Base-by-base conservation (phyloP, 2,888 invertebrate genomes). In the Melinaea menophilus region DNA sequence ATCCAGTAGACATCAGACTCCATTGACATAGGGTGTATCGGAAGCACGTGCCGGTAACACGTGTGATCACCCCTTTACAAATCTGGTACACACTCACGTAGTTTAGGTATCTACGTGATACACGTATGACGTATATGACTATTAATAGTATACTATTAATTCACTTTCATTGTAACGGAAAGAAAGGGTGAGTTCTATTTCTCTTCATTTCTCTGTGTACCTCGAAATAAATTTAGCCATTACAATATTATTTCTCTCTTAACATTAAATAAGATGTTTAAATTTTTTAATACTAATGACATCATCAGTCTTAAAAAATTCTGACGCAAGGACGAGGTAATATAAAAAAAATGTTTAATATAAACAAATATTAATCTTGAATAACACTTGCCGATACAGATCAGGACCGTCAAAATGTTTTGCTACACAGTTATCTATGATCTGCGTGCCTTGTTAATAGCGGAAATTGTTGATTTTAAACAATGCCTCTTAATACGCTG, bases 321-420 rank as follows among this genome's bases (percentile, higher is more conserved):
- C 9, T 22, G 22, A 41, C 7, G 41, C 5, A 41, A 9, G 9
- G 1, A 41, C 22, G 3, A 31, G 11, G 31, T 9, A 51, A 31
- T 51, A 1, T 12, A 51, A 31, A 31, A 22, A 22, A 51, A 51
- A 1, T 0, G 9, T 5, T 31, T 11, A 51, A 51, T n/a, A 51
- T 51, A 51, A 31, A 31, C 7, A n/a, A 31, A 51, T 51, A 51
- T 51, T 22, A 31, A 51, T 51, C 51, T 31, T 51, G 51, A 51
- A 51, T 59, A 61, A 66, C 62, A 65, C 68, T 66, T 56, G 61
- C 59, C 68, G 76, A 79, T 78, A 77, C 61, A 67, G 65, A 76
- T 75, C 74, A 62, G 69, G 70, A 73, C 79, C 82, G 81, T 85
- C 87, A 86, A 83, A 88, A 85, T 87, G 82, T 88, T 88, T 86